phyloP scores from a whole-genome alignment of 2,113 vertebrate genomes.

The Genyomyrus donnyi region DNA sequence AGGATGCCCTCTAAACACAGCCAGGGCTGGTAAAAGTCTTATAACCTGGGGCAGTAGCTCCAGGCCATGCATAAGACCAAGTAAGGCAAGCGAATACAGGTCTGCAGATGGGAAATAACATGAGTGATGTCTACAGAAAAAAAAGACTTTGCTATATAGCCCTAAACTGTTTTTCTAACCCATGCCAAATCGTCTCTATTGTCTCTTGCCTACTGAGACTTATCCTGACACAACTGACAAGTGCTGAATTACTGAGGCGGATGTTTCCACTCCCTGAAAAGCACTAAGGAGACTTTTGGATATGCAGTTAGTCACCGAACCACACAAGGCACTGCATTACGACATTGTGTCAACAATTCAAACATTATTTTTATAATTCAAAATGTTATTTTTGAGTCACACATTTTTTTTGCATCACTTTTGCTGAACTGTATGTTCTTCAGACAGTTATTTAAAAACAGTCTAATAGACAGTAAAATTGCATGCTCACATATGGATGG shows the following conservation, averaged over 20 bases:
- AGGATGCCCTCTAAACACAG: conserved; percentile 25
- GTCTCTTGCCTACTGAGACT: neutral
- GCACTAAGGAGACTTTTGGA: neutral
- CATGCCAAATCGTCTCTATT: neutral
- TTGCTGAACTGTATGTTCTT: neutral
- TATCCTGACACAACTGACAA: neutral
- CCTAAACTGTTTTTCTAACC: neutral
- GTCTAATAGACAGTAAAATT: neutral
- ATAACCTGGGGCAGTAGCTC: neutral
- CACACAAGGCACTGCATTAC: neutral
- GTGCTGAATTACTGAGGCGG: neutral
- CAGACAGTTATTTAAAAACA: neutral
- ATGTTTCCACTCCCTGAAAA: neutral
- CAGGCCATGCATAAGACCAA: neutral
- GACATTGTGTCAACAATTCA: neutral
- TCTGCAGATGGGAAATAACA: neutral
- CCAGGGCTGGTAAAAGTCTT: too few species aligned
- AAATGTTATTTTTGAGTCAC: neutral
- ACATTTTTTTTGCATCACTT: neutral
- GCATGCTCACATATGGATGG: conserved; percentile 2
- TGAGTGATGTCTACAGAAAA: neutral
- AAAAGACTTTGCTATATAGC: neutral
- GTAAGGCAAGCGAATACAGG: neutral
- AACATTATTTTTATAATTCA: neutral
- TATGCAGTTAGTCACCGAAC: neutral